Evolutionary conservation across 2,113 vertebrate species (phyloP).

Genomic region (Coregonus clupeaformis): DNA sequence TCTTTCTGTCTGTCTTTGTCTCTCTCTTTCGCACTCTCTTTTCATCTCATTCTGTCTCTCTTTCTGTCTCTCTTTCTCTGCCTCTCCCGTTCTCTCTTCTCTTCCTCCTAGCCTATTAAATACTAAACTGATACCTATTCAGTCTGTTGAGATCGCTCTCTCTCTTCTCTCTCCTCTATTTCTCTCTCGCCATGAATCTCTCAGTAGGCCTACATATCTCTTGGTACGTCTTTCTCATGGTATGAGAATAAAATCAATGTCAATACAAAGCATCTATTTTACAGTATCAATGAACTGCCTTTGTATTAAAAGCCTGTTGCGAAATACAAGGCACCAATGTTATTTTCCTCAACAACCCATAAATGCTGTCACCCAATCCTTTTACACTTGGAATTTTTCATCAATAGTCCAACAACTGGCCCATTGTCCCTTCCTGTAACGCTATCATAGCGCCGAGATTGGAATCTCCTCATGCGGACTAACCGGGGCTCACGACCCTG

Average conservation of each 20-base stretch:
- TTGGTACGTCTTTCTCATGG: neutral
- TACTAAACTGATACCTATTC: too few species aligned
- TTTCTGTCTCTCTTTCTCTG: neutral
- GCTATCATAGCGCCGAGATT: conserved; percentile 28
- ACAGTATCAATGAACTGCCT: conserved; percentile 15
- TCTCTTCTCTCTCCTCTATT: neutral
- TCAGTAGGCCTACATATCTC: neutral
- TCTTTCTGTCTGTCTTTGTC: neutral
- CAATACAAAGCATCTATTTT: conserved; percentile 4
- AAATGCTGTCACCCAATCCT: conserved; percentile 3
- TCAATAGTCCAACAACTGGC: conserved; percentile 64
- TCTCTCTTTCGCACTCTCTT: neutral
- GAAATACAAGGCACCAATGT: conserved; percentile 44
- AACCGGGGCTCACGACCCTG: conserved; percentile 3
- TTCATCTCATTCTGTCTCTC: neutral
- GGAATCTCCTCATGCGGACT: neutral
- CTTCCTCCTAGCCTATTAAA: neutral
- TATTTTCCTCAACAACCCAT: neutral
- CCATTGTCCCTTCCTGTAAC: conserved; percentile 63
- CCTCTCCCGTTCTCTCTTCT: neutral
- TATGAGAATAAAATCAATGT: neutral
- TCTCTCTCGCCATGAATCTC: neutral
- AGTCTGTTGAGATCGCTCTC: too few species aligned
- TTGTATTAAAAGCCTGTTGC: conserved; percentile 47
- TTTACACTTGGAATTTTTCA: conserved; percentile 38